phyloP scores from a whole-genome alignment of 2,888 invertebrate genomes.

The Limnephilus marmoratus region DNA sequence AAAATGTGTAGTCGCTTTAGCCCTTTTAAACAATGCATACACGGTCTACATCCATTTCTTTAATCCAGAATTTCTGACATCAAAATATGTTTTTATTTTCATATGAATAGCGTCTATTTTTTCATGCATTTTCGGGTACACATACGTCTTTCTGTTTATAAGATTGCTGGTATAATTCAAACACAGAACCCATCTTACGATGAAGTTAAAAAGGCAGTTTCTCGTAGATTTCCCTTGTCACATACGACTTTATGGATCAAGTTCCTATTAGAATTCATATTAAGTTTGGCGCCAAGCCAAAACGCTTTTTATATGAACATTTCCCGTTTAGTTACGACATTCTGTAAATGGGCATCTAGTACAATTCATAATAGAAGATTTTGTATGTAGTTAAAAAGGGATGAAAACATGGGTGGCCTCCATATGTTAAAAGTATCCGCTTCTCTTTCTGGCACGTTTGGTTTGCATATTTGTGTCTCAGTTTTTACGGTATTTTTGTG shows the following conservation, averaged over 20 bases:
- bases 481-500: constrained; percentile 44
- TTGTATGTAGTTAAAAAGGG: constrained; percentile 45
- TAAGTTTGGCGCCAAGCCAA: not conserved
- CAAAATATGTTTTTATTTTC: not conserved
- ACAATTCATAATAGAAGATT: constrained; percentile 50
- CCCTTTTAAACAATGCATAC: not conserved
- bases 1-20: not conserved
- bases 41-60: constrained; percentile 7
- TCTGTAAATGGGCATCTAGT: constrained; percentile 4
- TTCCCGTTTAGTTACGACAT: not conserved
- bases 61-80: not conserved
- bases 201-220: not conserved
- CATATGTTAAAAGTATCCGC: constrained; percentile 39
- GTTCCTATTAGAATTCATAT: not conserved
- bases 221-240: not conserved
- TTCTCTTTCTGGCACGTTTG: constrained; percentile 18
- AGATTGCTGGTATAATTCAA: not conserved
- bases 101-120: constrained; percentile 15
- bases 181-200: not conserved
- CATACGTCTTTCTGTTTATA: constrained; percentile 2
- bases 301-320: not conserved
- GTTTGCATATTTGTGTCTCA: constrained; percentile 11
- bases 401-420: constrained; percentile 36
- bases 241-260: not conserved
- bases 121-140: not conserved